Evolutionary conservation across 2,888 invertebrate species (phyloP), one percentile per base, ranked within the genome.

Genomic region (Spodoptera exigua): DNA sequence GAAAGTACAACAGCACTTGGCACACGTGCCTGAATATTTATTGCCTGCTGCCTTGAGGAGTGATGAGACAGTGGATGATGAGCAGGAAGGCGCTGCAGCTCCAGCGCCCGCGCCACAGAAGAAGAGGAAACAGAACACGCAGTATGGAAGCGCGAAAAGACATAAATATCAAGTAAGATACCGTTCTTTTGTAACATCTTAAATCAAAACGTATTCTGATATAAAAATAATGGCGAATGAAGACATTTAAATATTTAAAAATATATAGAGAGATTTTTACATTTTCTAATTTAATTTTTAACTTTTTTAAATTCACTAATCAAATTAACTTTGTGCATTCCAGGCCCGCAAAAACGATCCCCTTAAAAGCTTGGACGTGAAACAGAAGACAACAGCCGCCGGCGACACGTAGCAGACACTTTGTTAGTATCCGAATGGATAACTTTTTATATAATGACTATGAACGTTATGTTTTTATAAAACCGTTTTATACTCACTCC

Each of bases 1-100:
- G 0, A 96, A 96, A 84, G 91, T 97, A 9, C 98, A 98, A 84
- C 95, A 96, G 1, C 99, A 99, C 89, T 90, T 99, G 65, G 95
- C 97, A 21, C 96, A 99, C 86, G 97, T 99, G 0, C 99, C 99
- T 0, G 98, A 98, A 52, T 99, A 99, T 85, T 96, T 98, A 73
- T 95, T 98, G 0, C 98, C 98, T 0, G 95, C 96, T 1, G 96
- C 97, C 0, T 88, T 98, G 46, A 96, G 97, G 83, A 95, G 94
- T 63, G 91, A 97, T 14, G 95, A 96, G 4, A 94, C 71, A 5
- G 76, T 95, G 1, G 94, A 95, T 18, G 86, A 84, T 2, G 86
- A 75, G 18, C 83, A 78, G 48, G 89, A 87, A 0, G 67, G 69
- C 0, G 79, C 68, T 3, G 76, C 75, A 1, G 69, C 74, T 5